A percentile compares a stretch with the other conserved stretches of the same genome.
Evolutionary conservation across 2,113 vertebrate genomes (phyloP).

Genomic region (Alces alces): DNA sequence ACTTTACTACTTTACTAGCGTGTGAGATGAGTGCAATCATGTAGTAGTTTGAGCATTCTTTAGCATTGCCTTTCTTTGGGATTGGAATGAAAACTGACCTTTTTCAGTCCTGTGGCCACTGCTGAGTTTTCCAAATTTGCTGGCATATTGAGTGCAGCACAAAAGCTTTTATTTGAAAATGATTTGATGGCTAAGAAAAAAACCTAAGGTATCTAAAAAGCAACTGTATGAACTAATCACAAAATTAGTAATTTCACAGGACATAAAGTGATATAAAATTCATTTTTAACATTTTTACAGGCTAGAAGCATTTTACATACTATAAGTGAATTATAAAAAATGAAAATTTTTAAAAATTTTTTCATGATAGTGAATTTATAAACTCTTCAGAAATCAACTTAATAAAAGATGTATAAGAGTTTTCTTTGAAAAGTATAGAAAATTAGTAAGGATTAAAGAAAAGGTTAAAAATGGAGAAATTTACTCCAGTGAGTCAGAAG

Average conservation of each 20-base stretch:
- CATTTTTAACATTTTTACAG: neutral
- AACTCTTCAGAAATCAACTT: neutral
- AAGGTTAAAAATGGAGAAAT: neutral
- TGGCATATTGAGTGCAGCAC: neutral
- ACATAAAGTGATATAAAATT: neutral
- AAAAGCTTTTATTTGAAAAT: neutral
- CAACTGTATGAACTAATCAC: neutral
- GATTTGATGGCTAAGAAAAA: neutral
- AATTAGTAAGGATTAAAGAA: neutral
- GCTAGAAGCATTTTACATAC: neutral
- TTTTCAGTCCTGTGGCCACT: neutral
- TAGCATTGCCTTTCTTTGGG: neutral
- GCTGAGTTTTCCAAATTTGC: neutral
- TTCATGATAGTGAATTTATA: neutral
- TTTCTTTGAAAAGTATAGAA: neutral
- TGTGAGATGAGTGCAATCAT: neutral
- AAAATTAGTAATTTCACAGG: neutral
- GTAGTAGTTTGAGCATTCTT: neutral
- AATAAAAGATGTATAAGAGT: neutral
- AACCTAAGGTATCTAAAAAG: neutral
- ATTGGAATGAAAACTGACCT: neutral
- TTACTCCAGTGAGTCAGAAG: neutral
- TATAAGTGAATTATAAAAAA: neutral
- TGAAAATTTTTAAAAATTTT: neutral
- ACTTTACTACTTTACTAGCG: neutral